These are phyloP conservation scores for Tholera decimalis DNA, from an alignment of 2,888 invertebrate genomes.

Conservation along the genomic window DNA sequence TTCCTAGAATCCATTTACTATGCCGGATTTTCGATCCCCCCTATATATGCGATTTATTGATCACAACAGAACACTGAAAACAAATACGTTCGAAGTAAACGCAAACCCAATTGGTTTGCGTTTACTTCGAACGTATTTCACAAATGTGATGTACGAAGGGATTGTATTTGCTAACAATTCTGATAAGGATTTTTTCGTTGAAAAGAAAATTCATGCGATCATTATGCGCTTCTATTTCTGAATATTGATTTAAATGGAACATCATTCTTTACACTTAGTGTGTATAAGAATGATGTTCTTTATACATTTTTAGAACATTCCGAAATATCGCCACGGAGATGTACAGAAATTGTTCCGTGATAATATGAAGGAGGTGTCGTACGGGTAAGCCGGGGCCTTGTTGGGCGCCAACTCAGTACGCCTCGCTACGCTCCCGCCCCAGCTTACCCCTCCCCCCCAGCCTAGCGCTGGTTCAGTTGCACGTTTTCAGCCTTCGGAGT, in stretches of 20 bases:
- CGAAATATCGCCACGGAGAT: conserved; percentile 76
- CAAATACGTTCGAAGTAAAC: no score
- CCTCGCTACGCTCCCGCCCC: conserved; percentile 75
- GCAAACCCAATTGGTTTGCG: conserved; percentile 4
- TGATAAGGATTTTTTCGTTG: conserved; percentile 2
- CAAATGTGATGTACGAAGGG: neutral
- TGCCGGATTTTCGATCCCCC: conserved; percentile 34
- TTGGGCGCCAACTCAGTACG: conserved; percentile 79
- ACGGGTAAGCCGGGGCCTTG: conserved; percentile 76
- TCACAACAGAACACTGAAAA: conserved; percentile 30
- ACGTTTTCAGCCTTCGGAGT: conserved; percentile 82
- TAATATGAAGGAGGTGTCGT: conserved; percentile 82
- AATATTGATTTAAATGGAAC: neutral
- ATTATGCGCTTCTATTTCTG: neutral
- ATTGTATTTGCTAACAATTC: conserved; percentile 13
- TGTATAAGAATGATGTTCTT: no score
- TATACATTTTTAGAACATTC: conserved; percentile 64
- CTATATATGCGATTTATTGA: conserved; percentile 50
- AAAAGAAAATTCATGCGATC: neutral
- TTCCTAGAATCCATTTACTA: conserved; percentile 31
- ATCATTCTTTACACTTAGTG: no score
- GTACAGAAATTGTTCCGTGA: conserved; percentile 86
- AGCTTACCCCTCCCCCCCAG: conserved; percentile 64
- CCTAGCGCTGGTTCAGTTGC: conserved; percentile 76
- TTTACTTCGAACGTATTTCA: conserved; percentile 11